A percentile compares a stretch with the other conserved stretches of the same genome.
Conservation (phyloP, 64 coral and sea anemone genomes). For the Platygyra sinensis region DNA sequence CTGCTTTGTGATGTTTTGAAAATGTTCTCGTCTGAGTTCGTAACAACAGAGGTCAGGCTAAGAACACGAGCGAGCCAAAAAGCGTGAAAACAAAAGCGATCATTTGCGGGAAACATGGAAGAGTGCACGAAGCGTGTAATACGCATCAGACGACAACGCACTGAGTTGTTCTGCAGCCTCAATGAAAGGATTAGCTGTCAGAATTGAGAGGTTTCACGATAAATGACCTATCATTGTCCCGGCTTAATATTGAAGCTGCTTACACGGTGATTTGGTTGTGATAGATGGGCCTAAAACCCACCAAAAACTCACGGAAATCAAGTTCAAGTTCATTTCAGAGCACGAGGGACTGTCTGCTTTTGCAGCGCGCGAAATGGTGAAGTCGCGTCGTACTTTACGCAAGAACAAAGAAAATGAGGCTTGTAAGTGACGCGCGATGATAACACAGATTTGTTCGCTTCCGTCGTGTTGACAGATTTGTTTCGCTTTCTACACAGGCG, state of each 20-base stretch:
- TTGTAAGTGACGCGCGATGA: not conserved
- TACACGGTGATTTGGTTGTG: not conserved
- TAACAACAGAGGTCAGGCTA: not conserved
- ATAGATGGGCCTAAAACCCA: not conserved
- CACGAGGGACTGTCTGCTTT: not conserved
- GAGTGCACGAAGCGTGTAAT: not conserved
- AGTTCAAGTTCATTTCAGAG: too few relatives aligned
- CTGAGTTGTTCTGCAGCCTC: not conserved
- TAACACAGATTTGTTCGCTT: not conserved
- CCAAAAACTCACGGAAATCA: not conserved
- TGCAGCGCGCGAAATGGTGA: not conserved
- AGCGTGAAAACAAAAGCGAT: not conserved
- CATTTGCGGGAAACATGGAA: not conserved
- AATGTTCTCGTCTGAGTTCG: not conserved
- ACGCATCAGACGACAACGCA: not conserved
- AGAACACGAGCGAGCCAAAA: not conserved
- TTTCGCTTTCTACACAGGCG: slow-evolving; percentile 4
- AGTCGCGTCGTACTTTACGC: not conserved
- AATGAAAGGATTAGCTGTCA: slow-evolving; percentile 32
- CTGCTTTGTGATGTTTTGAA: slow-evolving; percentile 4
- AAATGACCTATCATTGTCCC: slow-evolving; percentile 38
- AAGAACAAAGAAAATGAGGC: not conserved
- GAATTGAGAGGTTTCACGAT: slow-evolving; percentile 3
- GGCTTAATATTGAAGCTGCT: slow-evolving; percentile 1
- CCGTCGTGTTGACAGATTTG: slow-evolving; percentile 28